These are phyloP conservation scores for Gambusia affinis DNA, from an alignment of 2,113 vertebrate species.

Conservation along the genomic window DNA sequence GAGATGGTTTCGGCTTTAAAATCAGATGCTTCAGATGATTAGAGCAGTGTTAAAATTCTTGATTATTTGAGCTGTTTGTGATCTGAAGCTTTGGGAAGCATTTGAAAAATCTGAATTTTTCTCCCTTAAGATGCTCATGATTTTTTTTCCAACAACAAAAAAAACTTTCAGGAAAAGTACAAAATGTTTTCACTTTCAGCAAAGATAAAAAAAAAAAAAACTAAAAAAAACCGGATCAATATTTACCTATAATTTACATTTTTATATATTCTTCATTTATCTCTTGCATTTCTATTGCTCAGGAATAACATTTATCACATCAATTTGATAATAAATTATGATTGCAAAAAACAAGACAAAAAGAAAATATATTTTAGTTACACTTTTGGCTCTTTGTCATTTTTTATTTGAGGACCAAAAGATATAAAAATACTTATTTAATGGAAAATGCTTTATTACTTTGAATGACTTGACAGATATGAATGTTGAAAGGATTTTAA, in stretches of 20 bases:
- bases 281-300: neutral
- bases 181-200: too few species aligned
- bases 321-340: neutral
- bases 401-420: neutral
- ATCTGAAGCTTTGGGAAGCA: neutral
- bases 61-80: neutral
- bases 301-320: neutral
- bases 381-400: neutral
- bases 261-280: neutral
- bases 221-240: neutral
- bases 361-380: neutral
- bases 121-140: too few species aligned
- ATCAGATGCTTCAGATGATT: neutral
- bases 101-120: neutral
- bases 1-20: neutral
- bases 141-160: neutral
- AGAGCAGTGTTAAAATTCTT: neutral
- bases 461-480: neutral
- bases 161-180: neutral
- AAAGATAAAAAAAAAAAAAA: neutral
- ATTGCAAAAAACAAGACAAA: neutral
- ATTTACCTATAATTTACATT: neutral
- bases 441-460: neutral
- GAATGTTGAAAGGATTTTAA: neutral
- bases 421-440: neutral